Percentiles rank a stretch among this genome's conserved stretches.
phyloP scores from a whole-genome alignment of 2,797 vertebrate genomes.

The Sciaenops ocellatus region DNA sequence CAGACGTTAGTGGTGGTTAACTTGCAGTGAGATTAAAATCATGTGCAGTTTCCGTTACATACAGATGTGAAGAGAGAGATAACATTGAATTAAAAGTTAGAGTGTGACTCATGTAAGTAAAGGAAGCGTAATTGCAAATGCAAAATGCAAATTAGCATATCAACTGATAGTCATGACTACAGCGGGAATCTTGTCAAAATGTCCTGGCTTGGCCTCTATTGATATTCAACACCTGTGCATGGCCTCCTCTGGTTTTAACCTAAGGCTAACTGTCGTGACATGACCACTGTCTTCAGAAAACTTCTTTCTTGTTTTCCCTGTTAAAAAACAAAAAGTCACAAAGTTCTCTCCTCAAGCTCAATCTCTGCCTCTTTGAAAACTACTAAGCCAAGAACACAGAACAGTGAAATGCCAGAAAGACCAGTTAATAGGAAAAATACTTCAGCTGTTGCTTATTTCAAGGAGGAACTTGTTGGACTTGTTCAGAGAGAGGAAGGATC shows the following conservation, averaged over 20 bases:
- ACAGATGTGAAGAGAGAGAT: not conserved
- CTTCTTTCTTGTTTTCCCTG: not conserved
- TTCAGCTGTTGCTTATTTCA: conserved; percentile 26
- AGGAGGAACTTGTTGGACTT: conserved; percentile 61
- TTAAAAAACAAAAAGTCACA: not conserved
- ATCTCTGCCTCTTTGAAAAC: not conserved
- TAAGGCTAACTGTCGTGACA: not conserved
- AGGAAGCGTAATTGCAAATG: conserved; percentile 21
- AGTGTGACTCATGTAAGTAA: conserved; percentile 18
- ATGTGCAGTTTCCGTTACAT: not conserved
- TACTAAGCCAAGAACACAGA: not conserved
- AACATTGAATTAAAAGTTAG: not conserved
- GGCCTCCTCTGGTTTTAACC: not conserved
- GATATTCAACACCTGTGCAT: not conserved
- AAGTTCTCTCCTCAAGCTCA: not conserved
- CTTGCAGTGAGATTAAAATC: not conserved
- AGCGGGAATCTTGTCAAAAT: not conserved
- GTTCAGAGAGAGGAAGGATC: conserved; percentile 54
- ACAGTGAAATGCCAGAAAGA: conserved; percentile 1
- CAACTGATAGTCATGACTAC: not conserved
- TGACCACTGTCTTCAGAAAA: not conserved
- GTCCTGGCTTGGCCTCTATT: not conserved
- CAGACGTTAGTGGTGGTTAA: not conserved
- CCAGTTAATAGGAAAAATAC: conserved; percentile 27
- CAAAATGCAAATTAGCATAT: not conserved